These are phyloP conservation scores for Clanis bilineata DNA, from an alignment of 2,888 invertebrate species.

Conservation along the genomic window DNA sequence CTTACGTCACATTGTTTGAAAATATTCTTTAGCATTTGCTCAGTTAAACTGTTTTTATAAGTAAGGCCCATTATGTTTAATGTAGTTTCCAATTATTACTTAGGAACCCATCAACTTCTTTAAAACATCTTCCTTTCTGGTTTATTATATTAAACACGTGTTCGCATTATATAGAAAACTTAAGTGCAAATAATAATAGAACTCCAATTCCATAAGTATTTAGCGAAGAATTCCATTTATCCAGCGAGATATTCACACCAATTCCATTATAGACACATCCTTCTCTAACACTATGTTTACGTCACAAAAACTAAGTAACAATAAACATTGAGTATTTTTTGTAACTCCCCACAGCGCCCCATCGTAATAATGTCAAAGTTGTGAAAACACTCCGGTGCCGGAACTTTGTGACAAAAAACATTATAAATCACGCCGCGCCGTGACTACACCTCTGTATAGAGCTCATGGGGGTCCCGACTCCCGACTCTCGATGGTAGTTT, in stretches of 20 bases:
- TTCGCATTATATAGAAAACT: neutral
- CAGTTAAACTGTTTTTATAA: too few species aligned
- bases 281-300: neutral
- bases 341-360: conserved; percentile 47
- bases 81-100: too few species aligned
- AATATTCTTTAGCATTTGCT: too few species aligned
- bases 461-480: conserved; percentile 7
- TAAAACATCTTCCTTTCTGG: neutral
- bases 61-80: too few species aligned
- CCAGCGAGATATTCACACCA: too few species aligned
- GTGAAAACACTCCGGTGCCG: conserved; percentile 67
- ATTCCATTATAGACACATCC: neutral
- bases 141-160: neutral
- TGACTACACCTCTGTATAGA: neutral
- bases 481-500: neutral
- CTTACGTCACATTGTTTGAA: too few species aligned
- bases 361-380: conserved; percentile 57
- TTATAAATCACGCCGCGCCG: conserved; percentile 51
- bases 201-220: neutral
- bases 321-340: conserved; percentile 43
- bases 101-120: too few species aligned
- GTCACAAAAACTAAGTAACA: conserved; percentile 25
- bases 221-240: neutral
- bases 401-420: conserved; percentile 61
- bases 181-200: neutral